These are phyloP conservation scores for Lipophrys pholis DNA, from an alignment of 2,113 vertebrate genomes.

Conservation along the genomic window DNA sequence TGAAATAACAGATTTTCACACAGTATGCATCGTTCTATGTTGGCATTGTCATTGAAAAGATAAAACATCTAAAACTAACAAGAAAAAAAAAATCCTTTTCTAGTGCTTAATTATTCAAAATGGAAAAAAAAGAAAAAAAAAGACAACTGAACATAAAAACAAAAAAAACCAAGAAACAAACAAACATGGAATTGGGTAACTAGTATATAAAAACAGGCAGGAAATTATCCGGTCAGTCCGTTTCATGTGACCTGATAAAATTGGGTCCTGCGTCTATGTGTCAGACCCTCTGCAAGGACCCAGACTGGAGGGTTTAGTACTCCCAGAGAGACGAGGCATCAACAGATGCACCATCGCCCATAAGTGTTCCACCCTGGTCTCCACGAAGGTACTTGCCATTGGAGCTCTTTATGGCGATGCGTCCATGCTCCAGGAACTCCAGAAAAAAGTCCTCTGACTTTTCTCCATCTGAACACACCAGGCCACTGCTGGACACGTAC, in stretches of 20 bases:
- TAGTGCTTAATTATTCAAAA: slow-evolving; percentile 46
- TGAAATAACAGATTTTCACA: slow-evolving; percentile 26
- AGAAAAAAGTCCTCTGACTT: slow-evolving; percentile 93
- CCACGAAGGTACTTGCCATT: slow-evolving; percentile 92
- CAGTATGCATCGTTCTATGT: slow-evolving; percentile 35
- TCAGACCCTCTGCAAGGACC: slow-evolving; percentile 2
- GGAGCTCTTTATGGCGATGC: slow-evolving; percentile 89
- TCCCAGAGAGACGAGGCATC: slow-evolving; percentile 90
- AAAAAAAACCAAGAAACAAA: slow-evolving; percentile 16
- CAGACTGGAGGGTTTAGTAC: slow-evolving; percentile 80
- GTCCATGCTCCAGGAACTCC: slow-evolving; percentile 91
- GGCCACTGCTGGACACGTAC: slow-evolving; percentile 89
- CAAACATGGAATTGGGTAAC: slow-evolving; percentile 32
- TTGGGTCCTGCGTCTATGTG: slow-evolving; percentile 37
- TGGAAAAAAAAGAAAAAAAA: slow-evolving; percentile 35
- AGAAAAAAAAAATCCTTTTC: slow-evolving; percentile 22
- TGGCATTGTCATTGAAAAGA: slow-evolving; percentile 64
- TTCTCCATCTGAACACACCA: slow-evolving; percentile 91
- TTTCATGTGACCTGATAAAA: slow-evolving; percentile 36
- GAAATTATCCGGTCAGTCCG: slow-evolving; percentile 47
- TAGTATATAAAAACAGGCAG: slow-evolving; percentile 60
- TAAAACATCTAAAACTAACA: slow-evolving; percentile 49
- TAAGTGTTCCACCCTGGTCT: slow-evolving; percentile 91
- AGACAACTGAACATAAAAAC: background rate
- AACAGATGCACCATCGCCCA: slow-evolving; percentile 85